Evolutionary conservation across 2,113 vertebrate genomes (phyloP).

Genomic region (Anoura caudifer): DNA sequence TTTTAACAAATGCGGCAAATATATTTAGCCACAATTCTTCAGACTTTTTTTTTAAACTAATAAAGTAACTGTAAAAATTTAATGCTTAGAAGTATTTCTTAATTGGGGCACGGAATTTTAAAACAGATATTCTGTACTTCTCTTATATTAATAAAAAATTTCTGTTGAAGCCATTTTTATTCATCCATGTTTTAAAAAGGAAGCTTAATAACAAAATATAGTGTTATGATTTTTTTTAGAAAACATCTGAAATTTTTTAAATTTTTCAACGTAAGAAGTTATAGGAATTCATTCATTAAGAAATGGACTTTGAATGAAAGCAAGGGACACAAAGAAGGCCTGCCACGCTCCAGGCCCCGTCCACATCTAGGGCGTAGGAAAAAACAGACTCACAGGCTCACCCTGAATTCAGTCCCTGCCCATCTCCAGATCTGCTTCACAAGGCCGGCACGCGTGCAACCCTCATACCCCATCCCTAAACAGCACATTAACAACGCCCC

Average conservation of each 20-base stretch:
- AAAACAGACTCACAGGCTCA: background rate
- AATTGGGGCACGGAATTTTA: constrained; percentile 26
- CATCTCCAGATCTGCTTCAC: background rate
- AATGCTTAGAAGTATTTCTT: constrained; percentile 14
- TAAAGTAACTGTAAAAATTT: background rate
- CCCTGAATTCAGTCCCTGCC: background rate
- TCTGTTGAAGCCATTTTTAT: background rate
- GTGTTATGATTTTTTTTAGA: background rate
- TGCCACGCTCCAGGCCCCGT: background rate
- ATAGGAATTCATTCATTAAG: background rate
- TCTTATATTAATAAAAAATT: constrained; percentile 16
- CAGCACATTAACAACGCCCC: background rate
- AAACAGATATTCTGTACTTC: constrained; percentile 19
- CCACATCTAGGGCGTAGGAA: background rate
- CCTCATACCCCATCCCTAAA: background rate
- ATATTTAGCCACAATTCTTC: constrained; percentile 24
- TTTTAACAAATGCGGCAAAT: constrained; percentile 36
- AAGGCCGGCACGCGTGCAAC: background rate
- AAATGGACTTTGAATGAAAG: background rate
- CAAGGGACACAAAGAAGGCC: background rate
- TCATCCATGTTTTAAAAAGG: constrained; percentile 16
- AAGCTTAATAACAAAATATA: background rate
- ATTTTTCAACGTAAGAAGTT: background rate
- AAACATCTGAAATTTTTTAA: background rate
- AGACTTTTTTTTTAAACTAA: background rate